phyloP scores from a whole-genome alignment of 2,797 vertebrate genomes.

The Crenichthys baileyi region DNA sequence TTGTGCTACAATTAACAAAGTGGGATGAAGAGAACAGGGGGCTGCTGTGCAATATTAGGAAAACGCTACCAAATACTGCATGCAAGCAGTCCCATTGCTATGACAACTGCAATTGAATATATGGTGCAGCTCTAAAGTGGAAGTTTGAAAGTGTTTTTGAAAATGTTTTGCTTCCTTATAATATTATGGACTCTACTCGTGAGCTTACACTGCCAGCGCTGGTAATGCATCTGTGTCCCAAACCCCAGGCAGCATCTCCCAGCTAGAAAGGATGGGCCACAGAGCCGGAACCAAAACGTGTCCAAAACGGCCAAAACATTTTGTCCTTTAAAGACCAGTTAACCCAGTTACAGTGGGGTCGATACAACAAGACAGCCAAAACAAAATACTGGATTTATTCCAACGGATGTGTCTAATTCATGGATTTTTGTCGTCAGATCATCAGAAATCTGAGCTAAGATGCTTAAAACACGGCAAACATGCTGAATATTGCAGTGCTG shows the following conservation, averaged over 20 bases:
- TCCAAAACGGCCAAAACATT: background rate
- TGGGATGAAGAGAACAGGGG: background rate
- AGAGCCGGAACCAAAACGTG: background rate
- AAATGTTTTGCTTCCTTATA: background rate
- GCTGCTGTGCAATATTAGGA: background rate
- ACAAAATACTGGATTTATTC: background rate
- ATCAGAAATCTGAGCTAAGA: background rate
- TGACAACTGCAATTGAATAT: background rate
- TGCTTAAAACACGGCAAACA: background rate
- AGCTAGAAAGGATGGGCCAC: background rate
- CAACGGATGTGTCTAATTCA: background rate
- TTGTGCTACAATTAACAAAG: background rate
- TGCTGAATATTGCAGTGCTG: background rate
- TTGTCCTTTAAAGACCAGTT: background rate
- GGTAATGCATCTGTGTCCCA: too few species aligned
- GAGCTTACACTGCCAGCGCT: background rate
- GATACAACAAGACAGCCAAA: background rate
- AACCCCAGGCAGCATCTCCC: background rate
- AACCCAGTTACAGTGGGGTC: background rate
- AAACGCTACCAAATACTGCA: background rate
- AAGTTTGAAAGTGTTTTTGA: background rate
- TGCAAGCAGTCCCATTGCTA: background rate
- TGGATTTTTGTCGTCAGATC: background rate
- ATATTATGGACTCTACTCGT: background rate
- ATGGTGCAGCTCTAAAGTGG: background rate